These are phyloP conservation scores for Melanotaenia pygmaea DNA, from an alignment of 2,797 vertebrate genomes.

Conservation along the genomic window DNA sequence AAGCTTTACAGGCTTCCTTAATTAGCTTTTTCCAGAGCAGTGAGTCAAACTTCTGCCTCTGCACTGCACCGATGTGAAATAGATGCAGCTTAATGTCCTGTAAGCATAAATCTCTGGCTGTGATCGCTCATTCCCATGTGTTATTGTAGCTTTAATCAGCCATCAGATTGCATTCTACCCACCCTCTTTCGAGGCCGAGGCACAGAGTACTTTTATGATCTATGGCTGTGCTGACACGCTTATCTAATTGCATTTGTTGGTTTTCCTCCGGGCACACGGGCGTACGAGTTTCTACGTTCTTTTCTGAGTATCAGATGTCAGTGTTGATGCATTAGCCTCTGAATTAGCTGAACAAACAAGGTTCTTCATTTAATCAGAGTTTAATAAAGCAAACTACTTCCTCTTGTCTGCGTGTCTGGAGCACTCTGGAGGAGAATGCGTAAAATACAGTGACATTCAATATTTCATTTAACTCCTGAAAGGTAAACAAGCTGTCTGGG, in stretches of 20 bases:
- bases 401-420: constrained; percentile 28
- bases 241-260: constrained; percentile 56
- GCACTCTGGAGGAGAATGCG: constrained; percentile 24
- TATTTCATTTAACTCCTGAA: constrained; percentile 39
- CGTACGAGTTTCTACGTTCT: not conserved
- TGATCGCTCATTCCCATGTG: constrained; percentile 74
- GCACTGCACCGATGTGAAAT: constrained; percentile 33
- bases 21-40: constrained; percentile 26
- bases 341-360: constrained; percentile 58
- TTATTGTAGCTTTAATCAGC: constrained; percentile 83
- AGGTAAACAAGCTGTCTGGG: constrained; percentile 25
- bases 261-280: constrained; percentile 13
- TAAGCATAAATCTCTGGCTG: constrained; percentile 81
- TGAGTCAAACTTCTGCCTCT: constrained; percentile 35
- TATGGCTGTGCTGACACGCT: constrained; percentile 46
- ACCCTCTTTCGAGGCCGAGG: constrained; percentile 50
- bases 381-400: constrained; percentile 40
- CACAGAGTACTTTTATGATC: constrained; percentile 63
- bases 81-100: constrained; percentile 72
- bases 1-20: constrained; percentile 3
- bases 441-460: constrained; percentile 31
- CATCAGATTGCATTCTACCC: constrained; percentile 69
- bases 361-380: constrained; percentile 48
- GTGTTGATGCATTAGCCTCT: constrained; percentile 48
- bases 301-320: constrained; percentile 42